Conservation (phyloP, 2,797 vertebrate genomes). For the Onychomys torridus region DNA sequence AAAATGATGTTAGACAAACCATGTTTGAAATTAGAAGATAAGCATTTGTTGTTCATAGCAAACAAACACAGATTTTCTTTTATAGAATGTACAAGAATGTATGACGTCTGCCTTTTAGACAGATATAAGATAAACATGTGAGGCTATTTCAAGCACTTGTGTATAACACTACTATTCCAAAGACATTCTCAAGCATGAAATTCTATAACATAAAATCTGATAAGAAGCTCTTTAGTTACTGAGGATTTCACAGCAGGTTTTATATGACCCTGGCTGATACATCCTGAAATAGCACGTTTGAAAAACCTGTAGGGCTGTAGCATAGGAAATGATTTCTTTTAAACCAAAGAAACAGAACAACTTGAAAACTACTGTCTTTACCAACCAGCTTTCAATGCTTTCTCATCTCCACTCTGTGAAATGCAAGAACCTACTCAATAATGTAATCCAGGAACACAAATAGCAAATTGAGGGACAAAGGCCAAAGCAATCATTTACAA, state of each 20-base stretch:
- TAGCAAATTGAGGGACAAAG: conserved; percentile 45
- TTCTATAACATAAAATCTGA: conserved; percentile 48
- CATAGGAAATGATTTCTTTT: conserved; percentile 48
- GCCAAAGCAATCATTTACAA: conserved; percentile 56
- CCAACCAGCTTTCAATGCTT: not conserved
- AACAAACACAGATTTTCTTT: conserved; percentile 15
- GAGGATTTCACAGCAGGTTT: conserved; percentile 22
- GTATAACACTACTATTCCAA: not conserved
- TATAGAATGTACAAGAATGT: not conserved
- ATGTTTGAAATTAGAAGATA: not conserved
- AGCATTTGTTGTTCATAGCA: conserved; percentile 24
- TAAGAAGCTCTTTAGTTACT: not conserved
- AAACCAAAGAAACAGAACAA: conserved; percentile 15
- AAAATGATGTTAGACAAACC: not conserved
- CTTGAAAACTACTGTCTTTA: not conserved
- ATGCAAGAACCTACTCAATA: conserved; percentile 19
- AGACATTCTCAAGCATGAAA: conserved; percentile 45
- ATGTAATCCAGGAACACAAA: conserved; percentile 3
- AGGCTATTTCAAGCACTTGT: conserved; percentile 5
- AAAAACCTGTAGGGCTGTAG: conserved; percentile 40
- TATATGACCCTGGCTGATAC: not conserved
- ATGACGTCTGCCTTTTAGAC: conserved; percentile 3
- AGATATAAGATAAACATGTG: not conserved
- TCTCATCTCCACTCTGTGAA: not conserved
- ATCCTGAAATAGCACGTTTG: conserved; percentile 23